Conservation (phyloP, 2,113 vertebrate genomes). For the Hystrix cristata region DNA sequence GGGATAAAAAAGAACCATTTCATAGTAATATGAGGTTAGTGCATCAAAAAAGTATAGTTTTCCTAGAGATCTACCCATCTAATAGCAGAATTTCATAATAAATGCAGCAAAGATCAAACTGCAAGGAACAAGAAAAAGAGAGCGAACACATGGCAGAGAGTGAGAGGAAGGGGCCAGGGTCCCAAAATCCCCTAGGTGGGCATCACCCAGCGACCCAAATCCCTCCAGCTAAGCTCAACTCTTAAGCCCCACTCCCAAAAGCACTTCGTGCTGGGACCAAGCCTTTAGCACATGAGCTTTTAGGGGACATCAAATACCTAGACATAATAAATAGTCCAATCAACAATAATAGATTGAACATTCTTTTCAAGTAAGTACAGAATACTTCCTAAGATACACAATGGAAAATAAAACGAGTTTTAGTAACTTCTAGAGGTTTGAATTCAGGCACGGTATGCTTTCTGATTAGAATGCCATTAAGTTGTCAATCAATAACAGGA, state of each 20-base stretch:
- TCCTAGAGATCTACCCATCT: neutral
- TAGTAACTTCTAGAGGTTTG: conserved; percentile 16
- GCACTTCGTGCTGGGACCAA: neutral
- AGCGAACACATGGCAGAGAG: neutral
- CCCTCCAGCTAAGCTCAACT: neutral
- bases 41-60: neutral
- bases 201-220: no score
- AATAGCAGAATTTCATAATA: neutral
- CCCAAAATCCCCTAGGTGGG: neutral
- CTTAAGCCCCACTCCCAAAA: neutral
- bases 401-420: neutral
- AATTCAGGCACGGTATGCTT: neutral
- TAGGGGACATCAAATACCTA: neutral
- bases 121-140: neutral
- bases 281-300: neutral
- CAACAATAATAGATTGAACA: neutral
- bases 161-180: neutral
- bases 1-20: neutral
- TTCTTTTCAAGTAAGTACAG: neutral
- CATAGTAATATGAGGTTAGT: neutral
- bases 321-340: neutral
- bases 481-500: neutral
- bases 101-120: neutral
- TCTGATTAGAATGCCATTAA: conserved; percentile 14
- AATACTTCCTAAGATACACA: neutral